These are phyloP conservation scores for Aquatica leii DNA, from an alignment of 2,888 invertebrate genomes.

Conservation along the genomic window DNA sequence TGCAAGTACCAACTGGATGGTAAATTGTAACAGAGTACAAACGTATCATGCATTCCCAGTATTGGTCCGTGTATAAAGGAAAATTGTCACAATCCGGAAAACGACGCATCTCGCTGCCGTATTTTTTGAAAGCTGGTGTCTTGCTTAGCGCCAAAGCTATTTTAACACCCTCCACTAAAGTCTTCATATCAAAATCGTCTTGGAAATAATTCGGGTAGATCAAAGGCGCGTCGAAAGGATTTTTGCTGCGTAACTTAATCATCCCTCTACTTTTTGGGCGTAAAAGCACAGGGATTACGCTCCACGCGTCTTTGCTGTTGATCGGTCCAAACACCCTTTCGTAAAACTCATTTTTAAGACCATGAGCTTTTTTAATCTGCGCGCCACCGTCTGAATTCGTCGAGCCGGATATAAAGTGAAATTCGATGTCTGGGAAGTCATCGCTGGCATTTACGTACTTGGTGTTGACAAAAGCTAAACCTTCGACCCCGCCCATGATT, in stretches of 20 bases:
- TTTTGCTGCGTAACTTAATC: constrained; percentile 80
- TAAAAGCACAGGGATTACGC: constrained; percentile 83
- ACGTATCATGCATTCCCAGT: constrained; percentile 89
- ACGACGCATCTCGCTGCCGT: constrained; percentile 75
- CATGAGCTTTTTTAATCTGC: constrained; percentile 82
- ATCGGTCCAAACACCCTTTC: constrained; percentile 77
- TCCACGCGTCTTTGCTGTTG: constrained; percentile 81
- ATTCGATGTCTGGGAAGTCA: constrained; percentile 90
- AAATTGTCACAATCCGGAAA: constrained; percentile 82
- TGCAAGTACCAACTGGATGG: constrained; percentile 86
- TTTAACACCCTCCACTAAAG: constrained; percentile 85
- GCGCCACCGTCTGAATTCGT: constrained; percentile 87
- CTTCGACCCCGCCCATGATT: constrained; percentile 87
- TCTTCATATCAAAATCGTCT: constrained; percentile 81
- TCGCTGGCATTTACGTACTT: constrained; percentile 81
- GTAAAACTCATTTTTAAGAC: constrained; percentile 78
- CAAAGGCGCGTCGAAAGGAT: constrained; percentile 87
- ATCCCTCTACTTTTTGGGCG: constrained; percentile 85
- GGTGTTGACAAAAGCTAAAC: constrained; percentile 86
- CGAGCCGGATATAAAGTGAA: constrained; percentile 88
- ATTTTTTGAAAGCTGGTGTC: constrained; percentile 78
- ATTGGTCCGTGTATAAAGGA: constrained; percentile 74
- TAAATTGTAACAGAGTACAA: constrained; percentile 86
- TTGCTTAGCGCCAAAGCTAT: constrained; percentile 82
- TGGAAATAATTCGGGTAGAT: constrained; percentile 92